Evolutionary conservation across 2,113 vertebrate species (phyloP).

Genomic region (Phoenicopterus ruber): DNA sequence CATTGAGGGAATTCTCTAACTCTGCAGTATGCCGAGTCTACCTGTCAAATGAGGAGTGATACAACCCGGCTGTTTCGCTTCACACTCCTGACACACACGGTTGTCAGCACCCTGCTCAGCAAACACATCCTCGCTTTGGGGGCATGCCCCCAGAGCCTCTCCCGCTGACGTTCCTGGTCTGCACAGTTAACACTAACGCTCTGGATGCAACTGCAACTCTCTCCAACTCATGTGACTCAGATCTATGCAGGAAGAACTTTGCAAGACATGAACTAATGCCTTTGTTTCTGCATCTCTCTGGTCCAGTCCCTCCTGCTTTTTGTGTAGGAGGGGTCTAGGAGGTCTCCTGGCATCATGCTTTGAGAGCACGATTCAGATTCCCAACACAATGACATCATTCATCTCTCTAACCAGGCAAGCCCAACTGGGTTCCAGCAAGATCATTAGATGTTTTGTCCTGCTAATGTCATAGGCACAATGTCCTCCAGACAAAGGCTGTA

Average conservation of each 20-base stretch:
- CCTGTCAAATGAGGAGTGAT: neutral
- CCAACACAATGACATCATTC: conserved; percentile 34
- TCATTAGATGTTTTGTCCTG: conserved; percentile 36
- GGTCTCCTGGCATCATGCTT: neutral
- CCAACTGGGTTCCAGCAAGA: neutral
- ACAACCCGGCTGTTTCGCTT: neutral
- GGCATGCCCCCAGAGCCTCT: neutral
- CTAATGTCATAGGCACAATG: conserved; percentile 19
- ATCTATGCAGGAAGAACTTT: neutral
- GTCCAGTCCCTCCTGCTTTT: neutral
- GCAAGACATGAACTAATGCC: neutral
- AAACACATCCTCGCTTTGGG: neutral
- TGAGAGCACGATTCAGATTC: neutral
- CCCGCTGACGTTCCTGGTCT: neutral
- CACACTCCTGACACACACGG: neutral
- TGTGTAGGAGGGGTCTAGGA: neutral
- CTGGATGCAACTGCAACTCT: neutral
- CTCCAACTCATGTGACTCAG: neutral
- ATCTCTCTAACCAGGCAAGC: neutral
- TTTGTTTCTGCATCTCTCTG: neutral
- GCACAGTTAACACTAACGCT: neutral
- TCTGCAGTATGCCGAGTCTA: neutral
- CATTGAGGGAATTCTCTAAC: neutral
- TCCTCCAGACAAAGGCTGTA: neutral
- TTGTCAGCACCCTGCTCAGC: neutral